phyloP scores from a whole-genome alignment of 2,888 invertebrate genomes.

The Tenthredo livida region DNA sequence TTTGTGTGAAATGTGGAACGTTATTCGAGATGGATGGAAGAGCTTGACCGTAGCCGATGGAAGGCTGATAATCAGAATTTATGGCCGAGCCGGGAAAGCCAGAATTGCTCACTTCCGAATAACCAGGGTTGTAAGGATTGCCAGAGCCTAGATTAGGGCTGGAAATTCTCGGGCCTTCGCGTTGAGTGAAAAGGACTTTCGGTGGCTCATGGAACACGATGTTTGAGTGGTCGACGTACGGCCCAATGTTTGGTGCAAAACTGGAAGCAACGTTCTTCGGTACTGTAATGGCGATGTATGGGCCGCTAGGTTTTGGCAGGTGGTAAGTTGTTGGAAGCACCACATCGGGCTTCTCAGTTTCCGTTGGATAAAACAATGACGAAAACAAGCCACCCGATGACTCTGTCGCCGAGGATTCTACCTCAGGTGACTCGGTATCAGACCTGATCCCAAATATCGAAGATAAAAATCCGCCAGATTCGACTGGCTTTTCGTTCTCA shows the following conservation, averaged over 20 bases:
- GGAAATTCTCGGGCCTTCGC: neutral
- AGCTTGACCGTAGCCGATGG: neutral
- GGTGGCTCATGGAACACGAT: slow-evolving; percentile 44
- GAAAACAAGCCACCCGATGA: slow-evolving; percentile 32
- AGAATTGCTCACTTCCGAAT: slow-evolving; percentile 10
- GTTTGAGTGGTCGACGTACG: slow-evolving; percentile 27
- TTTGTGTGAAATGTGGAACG: slow-evolving; percentile 15
- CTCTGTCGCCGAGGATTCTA: neutral
- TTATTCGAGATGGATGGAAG: neutral
- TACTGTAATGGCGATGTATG: slow-evolving; percentile 55
- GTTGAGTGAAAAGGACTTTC: slow-evolving; percentile 7
- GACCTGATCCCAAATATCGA: slow-evolving; percentile 34
- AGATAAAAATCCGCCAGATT: slow-evolving; percentile 42
- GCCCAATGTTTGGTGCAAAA: neutral
- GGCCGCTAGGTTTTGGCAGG: slow-evolving; percentile 57
- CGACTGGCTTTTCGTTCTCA: slow-evolving; percentile 5
- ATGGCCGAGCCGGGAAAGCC: neutral
- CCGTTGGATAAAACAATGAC: slow-evolving; percentile 36
- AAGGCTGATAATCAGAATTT: neutral
- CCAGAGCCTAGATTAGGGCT: neutral
- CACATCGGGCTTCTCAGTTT: neutral
- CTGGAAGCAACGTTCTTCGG: slow-evolving; percentile 9
- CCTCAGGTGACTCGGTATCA: neutral
- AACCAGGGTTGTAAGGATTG: slow-evolving; percentile 9
- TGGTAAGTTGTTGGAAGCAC: slow-evolving; percentile 47